Evolutionary conservation across 1,140 invertebrate genomes (phyloP).

Genomic region (Zaprionus tsacasi): DNA sequence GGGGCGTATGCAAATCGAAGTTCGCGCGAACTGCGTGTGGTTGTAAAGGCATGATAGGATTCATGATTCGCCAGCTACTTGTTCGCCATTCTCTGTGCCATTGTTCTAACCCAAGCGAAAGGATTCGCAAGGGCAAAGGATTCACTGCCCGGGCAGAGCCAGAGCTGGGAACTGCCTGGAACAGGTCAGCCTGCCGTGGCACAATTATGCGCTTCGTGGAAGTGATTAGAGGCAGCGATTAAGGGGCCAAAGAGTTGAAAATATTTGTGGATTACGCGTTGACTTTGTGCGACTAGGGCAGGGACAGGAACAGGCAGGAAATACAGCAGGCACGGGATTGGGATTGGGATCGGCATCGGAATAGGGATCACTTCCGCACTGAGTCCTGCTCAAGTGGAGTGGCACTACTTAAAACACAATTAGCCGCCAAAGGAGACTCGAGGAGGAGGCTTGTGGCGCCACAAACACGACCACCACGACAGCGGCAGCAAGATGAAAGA

Average conservation of each 20-base stretch:
- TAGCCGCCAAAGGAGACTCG: no score
- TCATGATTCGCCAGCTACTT: slow-evolving; percentile 80
- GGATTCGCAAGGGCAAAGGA: slow-evolving; percentile 39
- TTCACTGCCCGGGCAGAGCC: neutral
- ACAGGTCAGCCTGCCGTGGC: slow-evolving; percentile 51
- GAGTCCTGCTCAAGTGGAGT: slow-evolving; percentile 58
- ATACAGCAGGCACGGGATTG: slow-evolving; percentile 27
- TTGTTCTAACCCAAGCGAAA: slow-evolving; percentile 32
- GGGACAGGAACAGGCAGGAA: slow-evolving; percentile 23
- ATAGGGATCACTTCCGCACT: slow-evolving; percentile 41
- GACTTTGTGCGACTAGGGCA: slow-evolving; percentile 15
- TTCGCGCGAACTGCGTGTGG: slow-evolving; percentile 29
- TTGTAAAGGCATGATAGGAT: slow-evolving; percentile 80
- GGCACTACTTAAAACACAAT: neutral
- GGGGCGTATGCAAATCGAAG: slow-evolving; percentile 28
- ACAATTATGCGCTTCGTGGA: slow-evolving; percentile 74
- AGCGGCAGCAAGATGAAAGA: slow-evolving; percentile 60
- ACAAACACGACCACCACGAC: slow-evolving; percentile 50
- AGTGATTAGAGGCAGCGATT: slow-evolving; percentile 64
- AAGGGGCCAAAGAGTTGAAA: slow-evolving; percentile 72
- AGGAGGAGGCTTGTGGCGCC: slow-evolving; percentile 44
- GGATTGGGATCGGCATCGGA: neutral
- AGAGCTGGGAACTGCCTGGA: slow-evolving; percentile 5
- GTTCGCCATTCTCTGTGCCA: slow-evolving; percentile 68
- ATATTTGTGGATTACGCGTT: slow-evolving; percentile 70